Conservation (phyloP, 2,888 invertebrate species). For the Euplagia quadripunctaria region DNA sequence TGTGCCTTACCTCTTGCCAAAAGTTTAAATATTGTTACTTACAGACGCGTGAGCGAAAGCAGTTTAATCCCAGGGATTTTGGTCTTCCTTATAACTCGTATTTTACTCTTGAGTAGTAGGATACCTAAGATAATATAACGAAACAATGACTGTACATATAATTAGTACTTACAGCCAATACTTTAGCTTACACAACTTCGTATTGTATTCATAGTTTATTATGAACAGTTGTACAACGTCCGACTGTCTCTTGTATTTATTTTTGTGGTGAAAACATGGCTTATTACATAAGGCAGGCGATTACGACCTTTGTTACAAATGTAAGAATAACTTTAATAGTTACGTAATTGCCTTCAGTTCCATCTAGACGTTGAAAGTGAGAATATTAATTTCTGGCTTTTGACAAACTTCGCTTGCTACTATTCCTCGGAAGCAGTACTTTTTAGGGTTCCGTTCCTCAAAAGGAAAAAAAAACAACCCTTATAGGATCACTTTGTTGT, state of each 20-base stretch:
- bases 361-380: too few relatives aligned
- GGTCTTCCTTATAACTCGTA: too few relatives aligned
- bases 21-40: too few relatives aligned
- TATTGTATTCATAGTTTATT: conserved; percentile 13
- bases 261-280: neutral
- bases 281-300: conserved; percentile 6
- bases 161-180: conserved; percentile 11
- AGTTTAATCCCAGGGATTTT: too few relatives aligned
- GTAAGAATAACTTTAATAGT: neutral
- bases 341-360: neutral
- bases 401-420: too few relatives aligned
- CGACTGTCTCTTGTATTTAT: conserved; percentile 1
- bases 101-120: neutral
- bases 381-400: too few relatives aligned
- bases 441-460: too few relatives aligned
- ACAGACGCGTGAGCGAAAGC: too few relatives aligned
- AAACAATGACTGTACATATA: conserved; percentile 6
- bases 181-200: conserved; percentile 13
- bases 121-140: neutral
- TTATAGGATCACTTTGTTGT: too few relatives aligned
- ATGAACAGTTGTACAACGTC: neutral
- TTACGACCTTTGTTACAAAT: neutral
- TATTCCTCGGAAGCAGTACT: too few relatives aligned
- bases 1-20: too few relatives aligned
- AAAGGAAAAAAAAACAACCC: too few relatives aligned